Evolutionary conservation across 2,888 invertebrate genomes (phyloP).

Genomic region (Pterostichus niger): DNA sequence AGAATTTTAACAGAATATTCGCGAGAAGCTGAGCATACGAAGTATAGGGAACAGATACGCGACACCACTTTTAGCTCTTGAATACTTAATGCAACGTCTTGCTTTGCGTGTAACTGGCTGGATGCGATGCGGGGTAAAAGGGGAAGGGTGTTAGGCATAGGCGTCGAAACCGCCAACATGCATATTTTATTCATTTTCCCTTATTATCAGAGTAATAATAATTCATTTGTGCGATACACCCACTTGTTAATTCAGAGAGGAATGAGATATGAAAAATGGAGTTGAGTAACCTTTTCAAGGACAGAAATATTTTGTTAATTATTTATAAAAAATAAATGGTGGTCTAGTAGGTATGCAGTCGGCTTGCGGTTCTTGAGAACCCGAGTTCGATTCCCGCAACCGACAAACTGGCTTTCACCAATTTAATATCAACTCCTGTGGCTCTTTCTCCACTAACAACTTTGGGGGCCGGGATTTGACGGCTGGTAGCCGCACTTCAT

Average conservation of each 20-base stretch:
- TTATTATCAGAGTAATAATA: conserved; percentile 37
- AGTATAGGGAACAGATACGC: conserved; percentile 59
- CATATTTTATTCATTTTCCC: conserved; percentile 41
- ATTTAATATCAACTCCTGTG: no score
- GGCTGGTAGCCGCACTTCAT: no score
- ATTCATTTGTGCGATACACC: conserved; percentile 26
- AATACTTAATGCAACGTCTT: conserved; percentile 64
- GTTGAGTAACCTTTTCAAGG: background rate
- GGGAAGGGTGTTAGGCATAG: conserved; percentile 20
- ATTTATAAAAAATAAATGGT: no score
- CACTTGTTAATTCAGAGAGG: conserved; percentile 20
- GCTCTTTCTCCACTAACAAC: no score
- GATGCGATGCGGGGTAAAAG: conserved; percentile 32
- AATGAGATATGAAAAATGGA: background rate
- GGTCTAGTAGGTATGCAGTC: no score
- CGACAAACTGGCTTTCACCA: no score
- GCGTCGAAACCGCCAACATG: conserved; percentile 50
- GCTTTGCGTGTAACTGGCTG: conserved; percentile 26
- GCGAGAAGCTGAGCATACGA: conserved; percentile 14
- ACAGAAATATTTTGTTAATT: background rate
- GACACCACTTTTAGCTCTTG: conserved; percentile 65
- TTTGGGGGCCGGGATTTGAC: no score
- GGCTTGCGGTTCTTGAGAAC: no score
- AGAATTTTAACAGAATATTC: conserved; percentile 66
- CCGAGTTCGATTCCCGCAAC: no score